Percentiles rank a stretch among this genome's conserved stretches.
Evolutionary conservation across 2,888 invertebrate genomes (phyloP).

Genomic region (Adineta ricciae): DNA sequence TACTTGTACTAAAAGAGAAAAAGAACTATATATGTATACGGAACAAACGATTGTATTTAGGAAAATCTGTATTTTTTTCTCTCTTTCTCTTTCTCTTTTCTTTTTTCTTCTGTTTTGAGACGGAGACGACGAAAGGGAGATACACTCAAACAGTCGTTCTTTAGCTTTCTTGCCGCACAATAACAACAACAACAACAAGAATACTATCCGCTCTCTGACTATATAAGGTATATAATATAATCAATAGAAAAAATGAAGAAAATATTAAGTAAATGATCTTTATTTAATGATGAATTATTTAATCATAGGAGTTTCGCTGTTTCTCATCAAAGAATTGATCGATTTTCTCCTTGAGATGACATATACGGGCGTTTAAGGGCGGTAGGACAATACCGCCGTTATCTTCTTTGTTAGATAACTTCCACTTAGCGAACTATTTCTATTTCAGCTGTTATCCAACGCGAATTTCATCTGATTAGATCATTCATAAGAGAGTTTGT

Average conservation of each 20-base stretch:
- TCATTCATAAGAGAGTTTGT: too few species aligned
- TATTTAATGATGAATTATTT: too few species aligned
- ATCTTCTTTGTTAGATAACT: too few species aligned
- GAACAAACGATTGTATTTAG: background rate
- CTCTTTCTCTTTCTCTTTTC: background rate
- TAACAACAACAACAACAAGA: background rate
- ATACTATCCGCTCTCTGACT: background rate
- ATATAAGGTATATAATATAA: background rate
- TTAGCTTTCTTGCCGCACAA: background rate
- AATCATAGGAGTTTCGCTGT: too few species aligned
- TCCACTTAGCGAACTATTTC: too few species aligned
- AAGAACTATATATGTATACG: background rate
- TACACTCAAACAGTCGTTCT: background rate
- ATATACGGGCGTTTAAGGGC: too few species aligned
- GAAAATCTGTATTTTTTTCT: background rate
- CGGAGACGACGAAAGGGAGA: background rate
- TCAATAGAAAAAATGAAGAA: background rate
- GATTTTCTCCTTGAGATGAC: too few species aligned
- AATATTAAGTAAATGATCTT: too few species aligned
- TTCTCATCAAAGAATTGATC: too few species aligned
- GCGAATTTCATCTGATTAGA: too few species aligned
- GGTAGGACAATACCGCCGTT: too few species aligned
- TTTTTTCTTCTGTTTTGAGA: background rate
- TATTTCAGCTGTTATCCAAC: too few species aligned
- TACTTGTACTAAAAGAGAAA: background rate